Evolutionary conservation across 1,140 invertebrate species (phyloP).

Genomic region (Cydia fagiglandana): DNA sequence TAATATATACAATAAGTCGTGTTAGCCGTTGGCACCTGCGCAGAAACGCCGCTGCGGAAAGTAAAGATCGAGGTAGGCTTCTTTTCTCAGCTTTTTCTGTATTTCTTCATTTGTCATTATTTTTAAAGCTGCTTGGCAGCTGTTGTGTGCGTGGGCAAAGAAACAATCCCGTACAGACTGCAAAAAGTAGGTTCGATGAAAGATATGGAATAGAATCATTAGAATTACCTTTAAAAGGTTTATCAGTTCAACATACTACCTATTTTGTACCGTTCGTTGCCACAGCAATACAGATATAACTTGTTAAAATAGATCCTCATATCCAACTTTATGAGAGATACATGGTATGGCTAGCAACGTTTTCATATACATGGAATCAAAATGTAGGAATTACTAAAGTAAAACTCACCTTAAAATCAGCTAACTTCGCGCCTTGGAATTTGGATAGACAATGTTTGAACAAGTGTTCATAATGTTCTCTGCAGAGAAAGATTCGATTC

Average conservation of each 20-base stretch:
- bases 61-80: conserved; percentile 75
- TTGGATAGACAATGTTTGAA: conserved; percentile 67
- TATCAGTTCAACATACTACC: no score
- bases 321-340: no score
- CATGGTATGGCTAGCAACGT: no score
- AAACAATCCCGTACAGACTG: conserved; percentile 77
- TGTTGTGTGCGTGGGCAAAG: conserved; percentile 76
- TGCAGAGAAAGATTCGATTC: conserved; percentile 73
- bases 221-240: no score
- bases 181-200: conserved; percentile 35
- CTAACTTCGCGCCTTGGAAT: conserved; percentile 65
- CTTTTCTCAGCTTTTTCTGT: conserved; percentile 72
- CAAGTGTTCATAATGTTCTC: conserved; percentile 65
- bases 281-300: no score
- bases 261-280: no score
- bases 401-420: conserved; percentile 70
- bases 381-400: conserved; percentile 29
- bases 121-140: conserved; percentile 74
- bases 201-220: no score
- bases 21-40: background rate
- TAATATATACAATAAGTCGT: background rate
- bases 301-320: no score
- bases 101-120: conserved; percentile 76
- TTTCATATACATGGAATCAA: no score
- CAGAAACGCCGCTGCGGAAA: conserved; percentile 69